phyloP scores from a whole-genome alignment of 2,888 invertebrate species.

The Patella pellucida region DNA sequence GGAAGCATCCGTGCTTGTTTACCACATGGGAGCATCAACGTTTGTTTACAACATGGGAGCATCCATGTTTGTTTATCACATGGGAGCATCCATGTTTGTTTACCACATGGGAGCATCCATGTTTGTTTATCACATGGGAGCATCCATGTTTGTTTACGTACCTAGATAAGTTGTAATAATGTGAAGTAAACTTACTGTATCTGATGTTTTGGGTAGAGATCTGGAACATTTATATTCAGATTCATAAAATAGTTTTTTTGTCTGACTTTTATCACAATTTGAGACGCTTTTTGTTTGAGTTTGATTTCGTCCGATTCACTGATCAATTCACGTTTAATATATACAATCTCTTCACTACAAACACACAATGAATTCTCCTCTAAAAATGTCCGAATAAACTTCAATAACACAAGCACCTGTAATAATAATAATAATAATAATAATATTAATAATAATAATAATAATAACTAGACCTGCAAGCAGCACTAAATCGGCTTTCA shows the following conservation, averaged over 20 bases:
- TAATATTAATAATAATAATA: too few species aligned
- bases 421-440: neutral
- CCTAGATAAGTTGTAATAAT: too few species aligned
- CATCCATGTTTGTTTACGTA: too few species aligned
- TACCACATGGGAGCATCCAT: too few species aligned
- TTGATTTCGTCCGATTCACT: conserved; percentile 76
- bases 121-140: too few species aligned
- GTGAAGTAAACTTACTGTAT: conserved; percentile 71
- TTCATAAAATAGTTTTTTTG: conserved; percentile 78
- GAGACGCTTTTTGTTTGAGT: conserved; percentile 79
- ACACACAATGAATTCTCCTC: conserved; percentile 81
- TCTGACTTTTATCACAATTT: conserved; percentile 75
- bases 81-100: too few species aligned
- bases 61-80: too few species aligned
- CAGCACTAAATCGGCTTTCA: too few species aligned
- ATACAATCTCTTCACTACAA: conserved; percentile 80
- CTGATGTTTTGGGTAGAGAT: conserved; percentile 76
- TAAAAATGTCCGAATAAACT: conserved; percentile 78
- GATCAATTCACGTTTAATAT: conserved; percentile 75
- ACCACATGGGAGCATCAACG: too few species aligned
- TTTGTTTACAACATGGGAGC: too few species aligned
- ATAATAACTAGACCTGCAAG: too few species aligned
- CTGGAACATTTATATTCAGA: conserved; percentile 77
- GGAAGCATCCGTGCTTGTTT: too few species aligned
- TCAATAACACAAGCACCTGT: conserved; percentile 75